phyloP scores from a whole-genome alignment of 2,888 invertebrate genomes.

The Parasteatoda lunata region DNA sequence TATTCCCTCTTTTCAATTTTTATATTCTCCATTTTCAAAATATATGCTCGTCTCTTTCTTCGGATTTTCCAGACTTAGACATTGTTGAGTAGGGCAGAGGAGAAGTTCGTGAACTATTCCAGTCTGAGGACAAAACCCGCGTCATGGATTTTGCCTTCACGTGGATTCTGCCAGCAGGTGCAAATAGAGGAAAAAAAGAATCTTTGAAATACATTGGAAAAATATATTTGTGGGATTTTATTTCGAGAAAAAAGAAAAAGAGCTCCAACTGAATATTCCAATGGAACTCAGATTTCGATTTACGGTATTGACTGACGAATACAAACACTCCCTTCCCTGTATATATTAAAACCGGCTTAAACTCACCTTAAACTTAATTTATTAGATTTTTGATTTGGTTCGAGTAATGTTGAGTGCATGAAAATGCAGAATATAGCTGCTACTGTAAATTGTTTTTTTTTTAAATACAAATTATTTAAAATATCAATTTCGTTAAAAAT shows the following conservation, averaged over 20 bases:
- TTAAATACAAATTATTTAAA: too few relatives aligned
- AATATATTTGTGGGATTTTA: constrained; percentile 34
- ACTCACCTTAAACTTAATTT: too few relatives aligned
- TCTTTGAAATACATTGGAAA: not conserved
- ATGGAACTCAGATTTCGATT: constrained; percentile 22
- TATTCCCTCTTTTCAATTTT: constrained; percentile 20
- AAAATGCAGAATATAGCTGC: too few relatives aligned
- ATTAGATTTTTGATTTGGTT: too few relatives aligned
- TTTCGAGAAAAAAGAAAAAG: constrained; percentile 24
- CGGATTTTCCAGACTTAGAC: constrained; percentile 24
- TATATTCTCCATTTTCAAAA: constrained; percentile 1
- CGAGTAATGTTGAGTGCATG: too few relatives aligned
- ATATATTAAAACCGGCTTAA: too few relatives aligned
- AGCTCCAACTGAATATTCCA: constrained; percentile 29
- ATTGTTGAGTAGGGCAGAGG: constrained; percentile 14
- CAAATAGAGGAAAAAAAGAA: constrained; percentile 10
- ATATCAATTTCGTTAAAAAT: too few relatives aligned
- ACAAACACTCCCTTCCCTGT: too few relatives aligned
- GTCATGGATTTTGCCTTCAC: constrained; percentile 1
- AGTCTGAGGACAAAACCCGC: constrained; percentile 29
- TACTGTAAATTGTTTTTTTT: too few relatives aligned
- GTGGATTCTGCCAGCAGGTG: constrained; percentile 45
- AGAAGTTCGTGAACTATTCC: constrained; percentile 34
- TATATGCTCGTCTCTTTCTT: constrained; percentile 36
- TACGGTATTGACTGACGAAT: constrained; percentile 33